Evolutionary conservation across 2,888 invertebrate genomes (phyloP).

Genomic region (Xanthia togata): DNA sequence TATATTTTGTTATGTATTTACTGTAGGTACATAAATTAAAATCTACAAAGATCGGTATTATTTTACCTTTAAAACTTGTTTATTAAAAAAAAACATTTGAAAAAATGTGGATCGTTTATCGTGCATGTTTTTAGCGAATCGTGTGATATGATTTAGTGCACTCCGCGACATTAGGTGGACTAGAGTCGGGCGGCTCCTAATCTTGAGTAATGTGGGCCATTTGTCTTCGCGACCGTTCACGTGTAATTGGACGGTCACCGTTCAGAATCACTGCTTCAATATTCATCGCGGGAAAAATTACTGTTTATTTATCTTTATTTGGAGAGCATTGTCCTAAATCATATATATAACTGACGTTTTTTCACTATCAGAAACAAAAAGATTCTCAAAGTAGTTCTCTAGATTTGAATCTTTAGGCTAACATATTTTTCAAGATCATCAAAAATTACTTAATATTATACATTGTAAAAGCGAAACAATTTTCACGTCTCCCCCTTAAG

Average conservation of each 20-base stretch:
- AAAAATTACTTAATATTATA: too few relatives aligned
- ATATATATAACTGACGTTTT: slow-evolving; percentile 3
- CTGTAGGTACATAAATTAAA: slow-evolving; percentile 19
- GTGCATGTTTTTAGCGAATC: slow-evolving; percentile 58
- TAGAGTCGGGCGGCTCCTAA: slow-evolving; percentile 73
- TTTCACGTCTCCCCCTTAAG: too few relatives aligned
- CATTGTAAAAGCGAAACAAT: too few relatives aligned
- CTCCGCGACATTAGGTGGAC: slow-evolving; percentile 67
- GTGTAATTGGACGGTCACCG: slow-evolving; percentile 79
- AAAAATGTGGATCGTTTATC: slow-evolving; percentile 16
- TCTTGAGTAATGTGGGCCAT: slow-evolving; percentile 83
- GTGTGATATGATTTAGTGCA: slow-evolving; percentile 73
- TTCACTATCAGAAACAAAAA: neutral
- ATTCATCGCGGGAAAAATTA: slow-evolving; percentile 55
- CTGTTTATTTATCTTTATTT: slow-evolving; percentile 51
- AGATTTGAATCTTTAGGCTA: neutral
- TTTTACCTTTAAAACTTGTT: neutral
- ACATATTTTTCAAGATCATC: slow-evolving; percentile 3
- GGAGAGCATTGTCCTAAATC: slow-evolving; percentile 2
- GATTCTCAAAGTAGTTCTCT: neutral
- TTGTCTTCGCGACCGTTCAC: slow-evolving; percentile 78
- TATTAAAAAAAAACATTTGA: neutral
- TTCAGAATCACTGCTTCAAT: slow-evolving; percentile 71
- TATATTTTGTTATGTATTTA: slow-evolving; percentile 35
- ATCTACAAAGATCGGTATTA: neutral